Percentiles rank a stretch among this genome's conserved stretches.
phyloP scores from a whole-genome alignment of 2,113 vertebrate genomes.

The Melospiza melodia region DNA sequence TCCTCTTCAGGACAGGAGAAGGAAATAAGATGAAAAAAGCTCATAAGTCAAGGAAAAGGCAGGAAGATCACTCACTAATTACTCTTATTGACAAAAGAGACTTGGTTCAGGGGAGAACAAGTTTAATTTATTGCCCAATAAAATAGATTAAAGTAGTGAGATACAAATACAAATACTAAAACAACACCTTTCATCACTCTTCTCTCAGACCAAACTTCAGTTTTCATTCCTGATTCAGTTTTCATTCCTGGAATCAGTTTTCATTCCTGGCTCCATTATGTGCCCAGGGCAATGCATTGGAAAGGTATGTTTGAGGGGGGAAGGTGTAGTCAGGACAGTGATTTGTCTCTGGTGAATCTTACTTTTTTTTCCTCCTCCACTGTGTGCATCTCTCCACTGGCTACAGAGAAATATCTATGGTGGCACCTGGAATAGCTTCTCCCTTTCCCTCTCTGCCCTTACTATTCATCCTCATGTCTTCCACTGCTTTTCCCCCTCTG shows the following conservation, averaged over 20 bases:
- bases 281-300: fast-evolving
- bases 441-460: background rate
- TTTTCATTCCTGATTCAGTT: background rate
- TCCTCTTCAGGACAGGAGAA: background rate
- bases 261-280: background rate
- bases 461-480: background rate
- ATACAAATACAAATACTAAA: background rate
- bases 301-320: fast-evolving
- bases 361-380: background rate
- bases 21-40: background rate
- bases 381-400: no score
- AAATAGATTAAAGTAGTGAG: background rate
- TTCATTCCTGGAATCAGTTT: background rate
- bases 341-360: background rate
- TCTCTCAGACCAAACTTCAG: background rate
- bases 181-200: background rate
- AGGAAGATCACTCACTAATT: background rate
- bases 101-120: background rate
- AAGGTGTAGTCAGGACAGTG: fast-evolving
- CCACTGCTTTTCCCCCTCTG: fast-evolving
- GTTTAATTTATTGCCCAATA: background rate
- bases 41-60: background rate
- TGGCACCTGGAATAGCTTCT: background rate
- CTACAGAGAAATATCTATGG: background rate
- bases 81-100: background rate